Conservation (phyloP, 1,140 invertebrate species). For the Venturia canescens region DNA sequence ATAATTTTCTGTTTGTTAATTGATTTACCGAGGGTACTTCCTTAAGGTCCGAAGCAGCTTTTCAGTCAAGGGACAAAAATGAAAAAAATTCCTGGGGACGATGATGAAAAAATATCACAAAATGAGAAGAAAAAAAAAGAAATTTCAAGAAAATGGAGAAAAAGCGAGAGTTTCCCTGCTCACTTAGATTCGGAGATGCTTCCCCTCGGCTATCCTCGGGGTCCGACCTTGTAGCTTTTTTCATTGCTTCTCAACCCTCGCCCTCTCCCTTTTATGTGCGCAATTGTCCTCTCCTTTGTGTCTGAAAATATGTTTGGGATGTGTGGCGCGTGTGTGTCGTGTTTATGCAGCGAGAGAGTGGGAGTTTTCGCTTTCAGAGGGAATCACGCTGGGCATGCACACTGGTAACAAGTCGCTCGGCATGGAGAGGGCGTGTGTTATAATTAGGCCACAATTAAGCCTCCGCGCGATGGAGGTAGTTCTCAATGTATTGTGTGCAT, state of each 20-base stretch:
- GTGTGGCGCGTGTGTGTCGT: conserved; percentile 6
- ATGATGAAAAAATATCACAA: too few relatives aligned
- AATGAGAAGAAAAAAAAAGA: too few relatives aligned
- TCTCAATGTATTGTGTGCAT: conserved; percentile 10
- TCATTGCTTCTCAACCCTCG: neutral
- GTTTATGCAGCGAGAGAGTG: neutral
- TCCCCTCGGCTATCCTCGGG: too few relatives aligned
- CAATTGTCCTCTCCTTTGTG: neutral
- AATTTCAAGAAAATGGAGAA: too few relatives aligned
- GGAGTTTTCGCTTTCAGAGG: neutral
- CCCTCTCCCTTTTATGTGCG: neutral
- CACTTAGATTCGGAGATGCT: too few relatives aligned
- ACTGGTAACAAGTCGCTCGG: neutral
- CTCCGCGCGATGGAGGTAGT: neutral
- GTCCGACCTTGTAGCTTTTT: too few relatives aligned
- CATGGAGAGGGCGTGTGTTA: conserved; percentile 48
- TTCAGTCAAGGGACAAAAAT: too few relatives aligned
- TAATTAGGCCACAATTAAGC: conserved; percentile 58
- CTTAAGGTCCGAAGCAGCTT: too few relatives aligned
- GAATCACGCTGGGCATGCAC: conserved; percentile 7
- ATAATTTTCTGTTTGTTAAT: too few relatives aligned
- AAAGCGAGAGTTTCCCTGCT: too few relatives aligned
- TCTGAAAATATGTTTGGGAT: neutral
- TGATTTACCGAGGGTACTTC: too few relatives aligned
- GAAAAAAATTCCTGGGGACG: too few relatives aligned